Conservation (phyloP, 2,797 vertebrate species). For the Centropyge bicolor region DNA sequence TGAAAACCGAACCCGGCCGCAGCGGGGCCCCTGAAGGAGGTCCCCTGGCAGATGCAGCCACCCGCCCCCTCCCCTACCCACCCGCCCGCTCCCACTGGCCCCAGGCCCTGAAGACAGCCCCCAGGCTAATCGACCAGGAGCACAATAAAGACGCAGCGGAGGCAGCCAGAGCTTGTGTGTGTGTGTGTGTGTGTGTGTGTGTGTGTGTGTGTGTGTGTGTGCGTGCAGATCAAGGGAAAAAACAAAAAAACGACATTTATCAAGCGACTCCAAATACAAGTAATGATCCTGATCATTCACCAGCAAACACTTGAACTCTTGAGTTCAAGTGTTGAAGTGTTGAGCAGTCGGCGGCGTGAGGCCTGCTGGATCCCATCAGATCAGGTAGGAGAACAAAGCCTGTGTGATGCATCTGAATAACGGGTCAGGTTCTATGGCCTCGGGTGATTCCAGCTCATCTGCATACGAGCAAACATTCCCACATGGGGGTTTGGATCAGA, state of each 20-base stretch:
- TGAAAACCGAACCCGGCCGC: slow-evolving; percentile 73
- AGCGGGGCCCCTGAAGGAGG: slow-evolving; percentile 73
- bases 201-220: slow-evolving; percentile 36
- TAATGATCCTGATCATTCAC: slow-evolving; percentile 16
- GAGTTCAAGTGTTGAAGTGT: no score
- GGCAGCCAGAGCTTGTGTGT: slow-evolving; percentile 44
- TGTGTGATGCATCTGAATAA: slow-evolving; percentile 35
- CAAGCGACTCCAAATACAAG: slow-evolving; percentile 44
- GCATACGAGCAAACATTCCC: slow-evolving; percentile 43
- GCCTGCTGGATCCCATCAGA: slow-evolving; percentile 27
- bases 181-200: slow-evolving; percentile 34
- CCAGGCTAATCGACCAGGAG: slow-evolving; percentile 90
- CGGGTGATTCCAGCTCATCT: slow-evolving; percentile 52
- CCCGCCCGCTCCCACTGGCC: slow-evolving; percentile 81
- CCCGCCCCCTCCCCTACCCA: slow-evolving; percentile 57
- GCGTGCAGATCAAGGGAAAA: slow-evolving; percentile 51
- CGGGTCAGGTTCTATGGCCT: slow-evolving; percentile 41
- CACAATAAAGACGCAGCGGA: slow-evolving; percentile 73
- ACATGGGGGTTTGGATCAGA: slow-evolving; percentile 27
- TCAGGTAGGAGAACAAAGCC: slow-evolving; percentile 27
- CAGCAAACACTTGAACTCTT: background rate
- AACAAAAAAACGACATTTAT: slow-evolving; percentile 39
- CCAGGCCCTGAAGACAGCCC: slow-evolving; percentile 91
- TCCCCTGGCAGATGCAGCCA: slow-evolving; percentile 88
- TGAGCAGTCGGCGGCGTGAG: background rate